Conservation (phyloP, 2,888 invertebrate genomes). For the Trachelus iudaicus region DNA sequence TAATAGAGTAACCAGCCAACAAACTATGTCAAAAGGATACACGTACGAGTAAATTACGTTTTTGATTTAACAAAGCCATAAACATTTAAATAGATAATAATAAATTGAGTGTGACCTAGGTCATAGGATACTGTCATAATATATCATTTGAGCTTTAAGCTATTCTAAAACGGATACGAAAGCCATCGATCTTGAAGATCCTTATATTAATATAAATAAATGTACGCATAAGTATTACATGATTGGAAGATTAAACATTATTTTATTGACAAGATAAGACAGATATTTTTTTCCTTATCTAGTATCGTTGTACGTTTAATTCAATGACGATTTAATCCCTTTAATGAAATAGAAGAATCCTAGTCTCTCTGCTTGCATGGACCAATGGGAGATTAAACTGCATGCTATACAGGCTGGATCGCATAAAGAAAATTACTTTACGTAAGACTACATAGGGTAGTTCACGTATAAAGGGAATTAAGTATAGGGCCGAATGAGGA, state of each 20-base stretch:
- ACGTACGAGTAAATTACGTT: not conserved
- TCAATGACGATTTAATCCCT: not conserved
- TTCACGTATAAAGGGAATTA: not conserved
- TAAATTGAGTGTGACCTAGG: not conserved
- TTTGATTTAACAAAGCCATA: not conserved
- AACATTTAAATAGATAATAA: not conserved
- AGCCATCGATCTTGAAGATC: not conserved
- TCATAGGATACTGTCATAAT: not conserved
- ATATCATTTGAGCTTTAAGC: not conserved
- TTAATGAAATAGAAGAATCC: not conserved
- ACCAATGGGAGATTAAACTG: not conserved
- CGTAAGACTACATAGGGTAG: not conserved
- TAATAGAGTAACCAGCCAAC: not conserved
- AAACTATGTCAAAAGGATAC: not conserved
- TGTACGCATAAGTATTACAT: not conserved
- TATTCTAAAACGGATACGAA: not conserved
- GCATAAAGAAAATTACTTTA: not conserved
- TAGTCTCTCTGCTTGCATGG: not conserved
- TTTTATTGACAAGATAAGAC: not conserved
- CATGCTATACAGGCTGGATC: not conserved
- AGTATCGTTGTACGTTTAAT: not conserved
- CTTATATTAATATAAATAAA: not conserved
- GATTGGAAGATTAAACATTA: not conserved
- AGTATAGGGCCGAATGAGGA: constrained; percentile 19
- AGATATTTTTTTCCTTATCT: not conserved